Evolutionary conservation across 1,140 invertebrate species (phyloP), one percentile per base, ranked within the genome.

Genomic region (Adoxophyes honmai): DNA sequence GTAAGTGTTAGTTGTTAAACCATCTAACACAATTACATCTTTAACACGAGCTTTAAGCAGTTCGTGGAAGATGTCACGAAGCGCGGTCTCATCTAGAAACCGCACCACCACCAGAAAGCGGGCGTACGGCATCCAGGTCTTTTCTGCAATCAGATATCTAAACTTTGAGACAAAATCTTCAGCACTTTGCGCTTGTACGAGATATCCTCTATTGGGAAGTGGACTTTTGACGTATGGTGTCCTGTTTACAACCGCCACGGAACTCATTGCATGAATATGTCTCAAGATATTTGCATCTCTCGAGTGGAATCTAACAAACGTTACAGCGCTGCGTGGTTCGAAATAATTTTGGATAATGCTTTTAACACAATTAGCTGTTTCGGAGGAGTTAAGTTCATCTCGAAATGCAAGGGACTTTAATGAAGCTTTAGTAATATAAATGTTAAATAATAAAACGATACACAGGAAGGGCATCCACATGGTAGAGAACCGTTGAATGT

Each of bases 51-150:
- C n/a, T n/a, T n/a, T n/a, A n/a, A n/a, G n/a, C n/a, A n/a, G n/a
- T n/a, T n/a, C n/a, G n/a, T n/a, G n/a, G n/a, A n/a, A n/a, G n/a
- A n/a, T n/a, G n/a, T n/a, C n/a, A n/a, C n/a, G n/a, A n/a, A n/a
- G n/a, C n/a, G n/a, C n/a, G n/a, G n/a, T n/a, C n/a, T n/a, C n/a
- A n/a, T n/a, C n/a, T n/a, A n/a, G n/a, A n/a, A n/a, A n/a, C n/a
- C n/a, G n/a, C n/a, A n/a, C 81, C 0, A 62, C 9, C 2, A 55
- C 16, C 3, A 55, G 16, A 38, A 58, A 58, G 0, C 15, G 53
- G 6, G 52, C 55, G 6, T 33, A n/a, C 0, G 60, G 60, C 13
- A 51, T 55, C 60, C 60, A 62, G 9, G 34, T 4, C 8, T n/a
- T 6, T 14, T 62, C 56, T 33, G 34, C n/a, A 10, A 8, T 18